phyloP scores from a whole-genome alignment of 1,140 invertebrate genomes.

The Dendroctonus ponderosae region DNA sequence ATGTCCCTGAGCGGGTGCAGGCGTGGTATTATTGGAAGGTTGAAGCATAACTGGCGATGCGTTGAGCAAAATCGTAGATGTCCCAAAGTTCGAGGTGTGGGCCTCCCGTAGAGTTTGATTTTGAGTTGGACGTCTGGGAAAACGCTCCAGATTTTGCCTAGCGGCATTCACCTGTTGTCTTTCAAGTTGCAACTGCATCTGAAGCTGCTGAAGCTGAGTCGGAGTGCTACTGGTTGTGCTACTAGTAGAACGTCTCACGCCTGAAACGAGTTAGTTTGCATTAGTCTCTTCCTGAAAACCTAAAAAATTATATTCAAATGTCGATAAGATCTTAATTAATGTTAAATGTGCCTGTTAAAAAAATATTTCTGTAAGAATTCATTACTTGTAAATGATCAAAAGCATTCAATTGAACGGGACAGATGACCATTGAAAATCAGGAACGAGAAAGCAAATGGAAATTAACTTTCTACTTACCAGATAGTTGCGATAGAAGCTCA shows the following conservation, averaged over 20 bases:
- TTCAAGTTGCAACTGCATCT: constrained; percentile 87
- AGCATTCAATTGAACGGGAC: too few relatives aligned
- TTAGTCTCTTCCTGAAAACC: background rate
- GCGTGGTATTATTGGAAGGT: constrained; percentile 40
- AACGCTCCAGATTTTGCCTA: constrained; percentile 80
- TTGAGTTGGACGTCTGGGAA: constrained; percentile 73
- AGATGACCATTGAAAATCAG: too few relatives aligned
- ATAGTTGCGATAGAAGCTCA: constrained; percentile 88
- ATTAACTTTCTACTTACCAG: constrained; percentile 45
- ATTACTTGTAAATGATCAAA: too few relatives aligned
- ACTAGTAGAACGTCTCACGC: constrained; percentile 71
- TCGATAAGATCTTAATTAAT: background rate
- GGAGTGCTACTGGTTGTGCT: constrained; percentile 60
- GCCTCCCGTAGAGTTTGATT: constrained; percentile 43
- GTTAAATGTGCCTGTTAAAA: background rate
- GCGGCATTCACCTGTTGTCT: constrained; percentile 79
- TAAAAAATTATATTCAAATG: background rate
- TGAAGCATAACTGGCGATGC: constrained; percentile 42
- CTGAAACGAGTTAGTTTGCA: constrained; percentile 45
- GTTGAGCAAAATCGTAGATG: constrained; percentile 47
- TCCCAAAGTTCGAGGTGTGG: constrained; percentile 40
- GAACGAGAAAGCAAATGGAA: too few relatives aligned
- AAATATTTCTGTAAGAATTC: background rate
- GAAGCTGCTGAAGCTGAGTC: constrained; percentile 81
- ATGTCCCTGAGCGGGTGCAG: constrained; percentile 37